Evolutionary conservation across 1,140 invertebrate species (phyloP).

Genomic region (Pseudomyrmex flavicornis): DNA sequence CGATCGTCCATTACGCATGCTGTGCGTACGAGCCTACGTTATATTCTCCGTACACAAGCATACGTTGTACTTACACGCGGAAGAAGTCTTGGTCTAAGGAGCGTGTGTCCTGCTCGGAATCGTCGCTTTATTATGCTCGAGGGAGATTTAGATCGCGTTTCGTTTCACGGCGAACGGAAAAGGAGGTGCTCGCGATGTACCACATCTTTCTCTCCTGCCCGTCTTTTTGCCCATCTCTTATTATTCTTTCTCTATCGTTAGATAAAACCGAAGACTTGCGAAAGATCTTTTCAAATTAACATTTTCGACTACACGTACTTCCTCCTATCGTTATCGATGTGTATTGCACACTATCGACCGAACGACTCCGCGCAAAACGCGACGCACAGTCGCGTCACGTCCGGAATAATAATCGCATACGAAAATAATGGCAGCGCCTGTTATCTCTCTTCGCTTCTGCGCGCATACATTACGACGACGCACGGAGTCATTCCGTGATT

Average conservation of each 20-base stretch:
- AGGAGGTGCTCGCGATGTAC: neutral
- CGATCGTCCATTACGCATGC: slow-evolving; percentile 80
- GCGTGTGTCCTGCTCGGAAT: slow-evolving; percentile 29
- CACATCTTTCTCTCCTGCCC: neutral
- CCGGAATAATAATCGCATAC: slow-evolving; percentile 54
- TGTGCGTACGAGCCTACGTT: slow-evolving; percentile 63
- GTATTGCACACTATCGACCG: slow-evolving; percentile 18
- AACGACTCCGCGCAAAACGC: slow-evolving; percentile 29
- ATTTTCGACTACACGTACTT: neutral
- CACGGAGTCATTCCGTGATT: slow-evolving; percentile 62
- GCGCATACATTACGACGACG: slow-evolving; percentile 51
- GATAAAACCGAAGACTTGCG: slow-evolving; percentile 22
- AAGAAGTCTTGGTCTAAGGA: slow-evolving; percentile 58
- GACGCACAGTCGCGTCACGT: slow-evolving; percentile 32
- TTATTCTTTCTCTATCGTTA: neutral
- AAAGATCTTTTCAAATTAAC: neutral
- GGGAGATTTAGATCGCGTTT: slow-evolving; percentile 40
- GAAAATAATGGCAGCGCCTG: slow-evolving; percentile 59
- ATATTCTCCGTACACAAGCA: slow-evolving; percentile 65
- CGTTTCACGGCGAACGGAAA: slow-evolving; percentile 10
- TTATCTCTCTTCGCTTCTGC: slow-evolving; percentile 58
- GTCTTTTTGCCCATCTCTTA: neutral
- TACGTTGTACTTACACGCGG: slow-evolving; percentile 53
- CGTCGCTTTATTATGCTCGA: slow-evolving; percentile 35
- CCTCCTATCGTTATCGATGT: slow-evolving; percentile 31